A percentile compares a stretch with the other conserved stretches of the same genome.
phyloP scores from a whole-genome alignment of 1,140 invertebrate species.

The Liolophura sinensis region DNA sequence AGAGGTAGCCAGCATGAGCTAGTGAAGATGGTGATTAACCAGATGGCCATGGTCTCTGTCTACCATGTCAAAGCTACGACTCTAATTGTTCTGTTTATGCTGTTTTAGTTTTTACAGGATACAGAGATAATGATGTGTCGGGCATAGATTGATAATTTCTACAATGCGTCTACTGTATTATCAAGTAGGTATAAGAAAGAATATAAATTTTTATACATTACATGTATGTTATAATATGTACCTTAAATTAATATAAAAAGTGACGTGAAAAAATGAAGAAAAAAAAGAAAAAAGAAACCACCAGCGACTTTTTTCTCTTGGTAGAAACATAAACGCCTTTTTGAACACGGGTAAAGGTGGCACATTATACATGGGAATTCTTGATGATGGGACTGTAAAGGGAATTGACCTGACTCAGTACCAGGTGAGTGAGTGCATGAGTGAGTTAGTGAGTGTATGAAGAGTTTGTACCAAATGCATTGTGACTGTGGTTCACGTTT shows the following conservation, averaged over 20 bases:
- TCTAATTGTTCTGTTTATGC: too few relatives aligned
- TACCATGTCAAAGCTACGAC: too few relatives aligned
- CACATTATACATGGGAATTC: conserved; percentile 51
- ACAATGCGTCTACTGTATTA: too few relatives aligned
- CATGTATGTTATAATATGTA: neutral
- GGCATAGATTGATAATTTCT: too few relatives aligned
- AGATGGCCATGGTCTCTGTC: too few relatives aligned
- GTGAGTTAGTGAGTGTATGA: neutral
- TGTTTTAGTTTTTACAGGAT: too few relatives aligned
- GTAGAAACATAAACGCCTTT: conserved; percentile 52
- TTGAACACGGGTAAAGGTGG: conserved; percentile 57
- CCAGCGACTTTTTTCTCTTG: conserved; percentile 16
- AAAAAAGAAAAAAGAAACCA: too few relatives aligned
- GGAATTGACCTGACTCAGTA: conserved; percentile 50
- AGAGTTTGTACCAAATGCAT: neutral
- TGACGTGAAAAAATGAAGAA: too few relatives aligned
- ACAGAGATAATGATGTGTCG: too few relatives aligned
- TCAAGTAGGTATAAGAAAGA: neutral
- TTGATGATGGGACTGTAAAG: conserved; percentile 45
- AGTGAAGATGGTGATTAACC: too few relatives aligned
- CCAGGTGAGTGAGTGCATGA: conserved; percentile 36
- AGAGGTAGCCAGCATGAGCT: too few relatives aligned
- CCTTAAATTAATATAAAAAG: neutral
- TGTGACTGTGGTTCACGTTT: neutral
- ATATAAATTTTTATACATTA: neutral